Conservation (phyloP, 1,140 invertebrate species). For the Pygmarrhopalites habei region DNA sequence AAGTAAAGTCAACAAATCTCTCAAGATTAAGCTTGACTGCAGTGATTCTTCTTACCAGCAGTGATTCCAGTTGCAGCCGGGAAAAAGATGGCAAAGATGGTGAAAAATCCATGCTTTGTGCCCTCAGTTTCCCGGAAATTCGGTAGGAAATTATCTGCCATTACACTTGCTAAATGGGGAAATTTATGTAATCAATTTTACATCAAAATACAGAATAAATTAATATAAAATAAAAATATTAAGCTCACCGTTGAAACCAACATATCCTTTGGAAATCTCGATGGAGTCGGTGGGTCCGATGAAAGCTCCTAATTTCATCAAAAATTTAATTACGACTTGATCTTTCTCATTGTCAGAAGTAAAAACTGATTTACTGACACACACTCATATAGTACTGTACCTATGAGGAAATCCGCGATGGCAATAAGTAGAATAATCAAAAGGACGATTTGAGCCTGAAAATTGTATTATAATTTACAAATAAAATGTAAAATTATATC, state of each 20-base stretch:
- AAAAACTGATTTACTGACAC: too few relatives aligned
- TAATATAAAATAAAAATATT: slow-evolving; percentile 4
- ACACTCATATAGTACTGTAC: too few relatives aligned
- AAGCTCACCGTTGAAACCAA: slow-evolving; percentile 50
- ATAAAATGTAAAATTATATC: too few relatives aligned
- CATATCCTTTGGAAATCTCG: slow-evolving; percentile 49
- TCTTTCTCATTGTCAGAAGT: too few relatives aligned
- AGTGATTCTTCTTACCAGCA: too few relatives aligned
- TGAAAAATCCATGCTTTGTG: slow-evolving; percentile 48
- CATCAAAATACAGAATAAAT: background rate
- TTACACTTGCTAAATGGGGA: slow-evolving; percentile 38
- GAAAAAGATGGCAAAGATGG: slow-evolving; percentile 52
- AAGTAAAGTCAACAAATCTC: too few relatives aligned
- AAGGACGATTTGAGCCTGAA: slow-evolving; percentile 53
- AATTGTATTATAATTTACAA: too few relatives aligned
- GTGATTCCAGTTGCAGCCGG: slow-evolving; percentile 42
- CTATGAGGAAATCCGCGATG: slow-evolving; percentile 53
- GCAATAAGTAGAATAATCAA: slow-evolving; percentile 52
- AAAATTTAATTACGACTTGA: too few relatives aligned
- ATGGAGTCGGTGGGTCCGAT: slow-evolving; percentile 48
- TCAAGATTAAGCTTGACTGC: too few relatives aligned
- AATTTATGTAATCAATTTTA: background rate
- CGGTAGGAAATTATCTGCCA: slow-evolving; percentile 46
- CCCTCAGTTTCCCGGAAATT: slow-evolving; percentile 44
- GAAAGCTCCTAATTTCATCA: too few relatives aligned